A percentile compares a stretch with the other conserved stretches of the same genome.
Conservation (phyloP, 2,113 vertebrate genomes). For the Cyanoramphus novaezelandiae region DNA sequence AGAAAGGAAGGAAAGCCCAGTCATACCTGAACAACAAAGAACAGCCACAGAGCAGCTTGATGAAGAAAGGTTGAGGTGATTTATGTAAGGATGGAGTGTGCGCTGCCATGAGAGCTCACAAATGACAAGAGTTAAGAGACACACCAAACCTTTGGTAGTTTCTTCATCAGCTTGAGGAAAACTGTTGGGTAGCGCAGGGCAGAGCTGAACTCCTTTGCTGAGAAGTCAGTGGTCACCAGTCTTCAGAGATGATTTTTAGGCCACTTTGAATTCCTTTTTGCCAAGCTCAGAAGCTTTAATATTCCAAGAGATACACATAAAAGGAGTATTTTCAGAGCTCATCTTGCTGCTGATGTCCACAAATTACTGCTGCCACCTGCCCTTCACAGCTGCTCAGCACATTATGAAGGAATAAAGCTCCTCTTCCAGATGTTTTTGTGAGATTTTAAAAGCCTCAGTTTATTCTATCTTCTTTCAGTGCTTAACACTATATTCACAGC, state of each 20-base stretch:
- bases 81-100: neutral
- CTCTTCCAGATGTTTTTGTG: neutral
- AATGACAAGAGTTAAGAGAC: neutral
- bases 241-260: neutral
- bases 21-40: neutral
- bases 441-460: neutral
- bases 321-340: neutral
- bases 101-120: neutral
- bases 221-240: neutral
- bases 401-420: neutral
- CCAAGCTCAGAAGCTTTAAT: neutral
- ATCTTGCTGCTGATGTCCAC: neutral
- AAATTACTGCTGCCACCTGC: neutral
- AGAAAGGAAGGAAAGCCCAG: neutral
- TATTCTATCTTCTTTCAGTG: neutral
- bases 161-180: neutral
- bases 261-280: neutral
- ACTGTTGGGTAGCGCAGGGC: neutral
- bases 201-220: neutral
- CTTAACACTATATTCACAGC: neutral
- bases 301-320: neutral
- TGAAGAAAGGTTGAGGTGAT: neutral
- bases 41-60: neutral
- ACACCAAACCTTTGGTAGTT: neutral
- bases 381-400: neutral